Evolutionary conservation across 2,888 invertebrate genomes (phyloP).

Genomic region (Lepidocyrtoides sp.): DNA sequence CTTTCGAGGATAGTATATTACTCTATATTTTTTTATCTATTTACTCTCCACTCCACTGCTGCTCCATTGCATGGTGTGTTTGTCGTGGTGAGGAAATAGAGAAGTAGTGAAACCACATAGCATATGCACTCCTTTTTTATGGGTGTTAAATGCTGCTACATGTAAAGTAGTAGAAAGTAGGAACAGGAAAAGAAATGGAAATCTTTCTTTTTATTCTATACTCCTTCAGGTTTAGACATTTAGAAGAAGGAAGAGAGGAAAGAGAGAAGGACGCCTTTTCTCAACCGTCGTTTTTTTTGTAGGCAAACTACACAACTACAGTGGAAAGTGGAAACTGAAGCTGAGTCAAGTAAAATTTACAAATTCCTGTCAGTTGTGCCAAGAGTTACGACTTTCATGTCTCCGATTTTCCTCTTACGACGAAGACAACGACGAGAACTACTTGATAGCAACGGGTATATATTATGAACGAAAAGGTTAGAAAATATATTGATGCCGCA

Average conservation of each 20-base stretch:
- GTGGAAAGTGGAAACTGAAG: conserved; percentile 70
- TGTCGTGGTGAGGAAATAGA: background rate
- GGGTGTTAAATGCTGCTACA: conserved; percentile 48
- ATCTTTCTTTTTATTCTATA: conserved; percentile 55
- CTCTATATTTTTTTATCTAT: conserved; percentile 2
- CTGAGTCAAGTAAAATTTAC: conserved; percentile 85
- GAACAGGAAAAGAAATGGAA: conserved; percentile 50
- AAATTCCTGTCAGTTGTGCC: conserved; percentile 85
- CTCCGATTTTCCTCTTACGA: conserved; percentile 76
- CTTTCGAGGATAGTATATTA: conserved; percentile 4
- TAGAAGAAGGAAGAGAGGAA: conserved; percentile 34
- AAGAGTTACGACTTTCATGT: conserved; percentile 80
- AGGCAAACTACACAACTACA: conserved; percentile 35
- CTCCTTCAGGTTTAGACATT: conserved; percentile 53
- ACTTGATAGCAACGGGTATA: background rate
- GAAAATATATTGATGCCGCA: background rate
- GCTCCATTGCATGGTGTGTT: conserved; percentile 17
- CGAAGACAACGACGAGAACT: conserved; percentile 34
- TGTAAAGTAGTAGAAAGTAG: conserved; percentile 17
- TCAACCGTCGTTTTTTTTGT: conserved; percentile 57
- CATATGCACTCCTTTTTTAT: conserved; percentile 29
- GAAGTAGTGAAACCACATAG: conserved; percentile 19
- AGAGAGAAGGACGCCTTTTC: conserved; percentile 10
- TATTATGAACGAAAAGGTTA: background rate
- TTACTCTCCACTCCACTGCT: background rate